Percentiles rank a stretch among this genome's conserved stretches.
phyloP scores from a whole-genome alignment of 2,113 vertebrate species.

The Terrapene triunguis region DNA sequence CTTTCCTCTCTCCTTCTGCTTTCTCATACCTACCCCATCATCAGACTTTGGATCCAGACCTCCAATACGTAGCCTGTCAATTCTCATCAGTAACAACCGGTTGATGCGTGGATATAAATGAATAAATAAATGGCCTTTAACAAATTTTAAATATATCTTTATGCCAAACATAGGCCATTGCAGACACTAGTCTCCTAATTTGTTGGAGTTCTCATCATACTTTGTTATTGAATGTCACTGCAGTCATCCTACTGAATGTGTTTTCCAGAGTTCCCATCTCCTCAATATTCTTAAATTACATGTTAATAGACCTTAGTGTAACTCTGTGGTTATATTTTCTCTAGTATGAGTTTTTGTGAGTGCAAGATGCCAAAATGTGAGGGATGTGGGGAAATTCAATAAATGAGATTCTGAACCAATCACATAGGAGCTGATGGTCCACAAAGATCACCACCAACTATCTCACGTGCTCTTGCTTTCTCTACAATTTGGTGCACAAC shows the following conservation, averaged over 20 bases:
- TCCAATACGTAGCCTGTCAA: background rate
- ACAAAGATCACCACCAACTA: background rate
- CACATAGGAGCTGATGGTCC: no score
- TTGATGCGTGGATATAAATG: background rate
- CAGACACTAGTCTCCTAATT: background rate
- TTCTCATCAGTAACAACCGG: background rate
- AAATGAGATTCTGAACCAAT: no score
- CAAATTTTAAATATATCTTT: background rate
- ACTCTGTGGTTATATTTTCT: background rate
- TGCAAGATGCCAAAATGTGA: background rate
- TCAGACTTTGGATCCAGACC: background rate
- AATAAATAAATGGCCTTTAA: background rate
- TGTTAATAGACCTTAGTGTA: background rate
- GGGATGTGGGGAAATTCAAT: background rate
- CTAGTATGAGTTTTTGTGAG: background rate
- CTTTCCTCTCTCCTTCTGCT: background rate
- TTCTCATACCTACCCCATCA: background rate
- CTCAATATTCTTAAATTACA: background rate
- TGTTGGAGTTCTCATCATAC: background rate
- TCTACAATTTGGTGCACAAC: no score
- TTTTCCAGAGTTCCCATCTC: background rate
- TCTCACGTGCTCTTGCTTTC: background rate
- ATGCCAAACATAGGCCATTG: background rate
- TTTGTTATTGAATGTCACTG: background rate
- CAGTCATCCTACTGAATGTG: background rate